Conservation (phyloP, 1,140 invertebrate species). For the Pseudomyrmex pallidus region DNA sequence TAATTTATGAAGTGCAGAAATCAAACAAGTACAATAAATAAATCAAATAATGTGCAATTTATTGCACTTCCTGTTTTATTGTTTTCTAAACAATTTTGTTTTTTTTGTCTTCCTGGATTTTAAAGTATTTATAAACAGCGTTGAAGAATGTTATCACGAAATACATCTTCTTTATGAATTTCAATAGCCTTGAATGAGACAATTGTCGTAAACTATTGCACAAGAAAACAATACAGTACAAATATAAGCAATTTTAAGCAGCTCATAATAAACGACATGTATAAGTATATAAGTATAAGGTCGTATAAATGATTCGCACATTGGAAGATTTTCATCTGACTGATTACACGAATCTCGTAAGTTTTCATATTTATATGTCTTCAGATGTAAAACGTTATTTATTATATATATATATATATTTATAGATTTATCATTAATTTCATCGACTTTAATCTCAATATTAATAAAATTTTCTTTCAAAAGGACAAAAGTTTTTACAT, state of each 20-base stretch:
- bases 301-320: constrained; percentile 50
- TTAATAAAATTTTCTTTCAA: no score
- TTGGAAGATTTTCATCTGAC: constrained; percentile 24
- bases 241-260: constrained; percentile 9
- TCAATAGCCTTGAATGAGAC: constrained; percentile 9
- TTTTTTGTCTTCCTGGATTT: constrained; percentile 12
- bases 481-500: no score
- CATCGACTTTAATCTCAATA: no score
- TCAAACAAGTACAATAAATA: not conserved
- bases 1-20: not conserved
- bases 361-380: not conserved
- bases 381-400: not conserved
- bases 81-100: not conserved
- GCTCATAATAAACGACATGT: not conserved
- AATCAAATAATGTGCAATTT: constrained; percentile 24
- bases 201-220: constrained; percentile 55
- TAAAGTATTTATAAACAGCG: constrained; percentile 48
- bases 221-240: constrained; percentile 4
- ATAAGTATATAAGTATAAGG: constrained; percentile 59
- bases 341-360: constrained; percentile 52
- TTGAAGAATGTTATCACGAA: not conserved
- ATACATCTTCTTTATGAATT: constrained; percentile 53
- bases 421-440: no score
- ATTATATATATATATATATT: no score
- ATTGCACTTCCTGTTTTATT: constrained; percentile 14